These are phyloP conservation scores for Phenganax subtilis DNA, from an alignment of 92 coral and sea anemone genomes.

Conservation along the genomic window DNA sequence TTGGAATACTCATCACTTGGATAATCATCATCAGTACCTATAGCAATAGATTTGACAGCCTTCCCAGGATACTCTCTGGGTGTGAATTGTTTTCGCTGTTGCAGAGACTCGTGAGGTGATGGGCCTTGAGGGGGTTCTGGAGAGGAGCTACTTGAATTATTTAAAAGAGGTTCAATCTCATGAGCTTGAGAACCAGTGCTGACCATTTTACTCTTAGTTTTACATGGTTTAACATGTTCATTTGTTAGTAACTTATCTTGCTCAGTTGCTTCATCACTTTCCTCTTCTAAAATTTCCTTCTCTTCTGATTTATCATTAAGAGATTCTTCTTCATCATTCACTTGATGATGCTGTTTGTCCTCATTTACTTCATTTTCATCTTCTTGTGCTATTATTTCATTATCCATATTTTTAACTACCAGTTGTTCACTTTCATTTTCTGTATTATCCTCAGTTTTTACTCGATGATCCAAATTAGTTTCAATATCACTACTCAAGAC, in stretches of 20 bases:
- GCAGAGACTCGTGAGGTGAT: constrained; percentile 4
- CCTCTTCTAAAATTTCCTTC: constrained; percentile 5
- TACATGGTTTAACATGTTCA: not conserved
- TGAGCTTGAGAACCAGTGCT: constrained; percentile 33
- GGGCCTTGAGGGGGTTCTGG: constrained; percentile 23
- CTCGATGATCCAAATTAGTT: constrained; percentile 37
- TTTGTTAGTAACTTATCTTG: constrained; percentile 20
- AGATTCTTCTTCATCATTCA: constrained; percentile 15
- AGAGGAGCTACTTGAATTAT: constrained; percentile 2
- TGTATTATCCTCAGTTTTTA: constrained; percentile 37
- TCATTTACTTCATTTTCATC: constrained; percentile 28
- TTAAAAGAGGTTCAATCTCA: constrained; percentile 37
- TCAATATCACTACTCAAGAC: constrained; percentile 6
- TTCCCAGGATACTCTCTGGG: constrained; percentile 38
- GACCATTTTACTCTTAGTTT: constrained; percentile 8
- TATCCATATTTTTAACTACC: constrained; percentile 19
- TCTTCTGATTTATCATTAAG: constrained; percentile 23
- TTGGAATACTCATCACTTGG: constrained; percentile 23
- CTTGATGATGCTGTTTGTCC: not conserved
- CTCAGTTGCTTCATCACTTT: constrained; percentile 24
- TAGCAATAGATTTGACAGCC: constrained; percentile 60
- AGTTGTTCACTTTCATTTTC: constrained; percentile 6
- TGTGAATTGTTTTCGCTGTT: constrained; percentile 27
- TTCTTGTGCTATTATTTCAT: constrained; percentile 7
- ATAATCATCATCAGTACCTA: constrained; percentile 55